These are phyloP conservation scores for Sinella curviseta DNA, from an alignment of 1,140 invertebrate genomes.

Conservation along the genomic window DNA sequence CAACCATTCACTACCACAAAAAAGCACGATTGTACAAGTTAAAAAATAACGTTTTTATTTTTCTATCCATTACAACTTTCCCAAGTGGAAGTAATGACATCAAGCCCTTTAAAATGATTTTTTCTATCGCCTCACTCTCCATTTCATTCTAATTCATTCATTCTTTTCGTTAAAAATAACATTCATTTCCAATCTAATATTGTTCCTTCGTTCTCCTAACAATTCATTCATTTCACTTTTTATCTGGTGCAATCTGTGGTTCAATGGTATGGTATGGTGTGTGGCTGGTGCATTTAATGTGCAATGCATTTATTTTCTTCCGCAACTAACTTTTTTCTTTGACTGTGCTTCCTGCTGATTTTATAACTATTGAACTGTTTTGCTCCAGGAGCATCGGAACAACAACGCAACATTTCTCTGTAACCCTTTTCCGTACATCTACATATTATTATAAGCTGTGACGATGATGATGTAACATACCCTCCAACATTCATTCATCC, in stretches of 20 bases:
- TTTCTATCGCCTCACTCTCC: constrained; percentile 1
- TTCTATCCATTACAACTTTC: constrained; percentile 1
- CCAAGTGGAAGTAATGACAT: constrained; percentile 23
- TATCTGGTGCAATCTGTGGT: constrained; percentile 10
- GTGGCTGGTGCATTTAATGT: constrained; percentile 20
- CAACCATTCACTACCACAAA: not conserved
- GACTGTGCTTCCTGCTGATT: not conserved
- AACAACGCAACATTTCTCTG: not conserved
- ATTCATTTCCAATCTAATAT: not conserved
- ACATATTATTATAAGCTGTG: too few species aligned
- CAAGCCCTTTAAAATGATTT: constrained; percentile 6
- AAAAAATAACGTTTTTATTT: not conserved
- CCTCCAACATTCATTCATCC: not conserved
- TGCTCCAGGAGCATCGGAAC: not conserved
- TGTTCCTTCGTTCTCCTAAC: not conserved
- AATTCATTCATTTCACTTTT: not conserved
- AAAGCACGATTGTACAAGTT: not conserved
- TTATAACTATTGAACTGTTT: not conserved
- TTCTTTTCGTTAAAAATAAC: not conserved
- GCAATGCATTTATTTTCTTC: not conserved
- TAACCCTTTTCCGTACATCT: not conserved
- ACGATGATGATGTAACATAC: not conserved
- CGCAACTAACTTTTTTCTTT: not conserved
- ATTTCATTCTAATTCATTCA: not conserved
- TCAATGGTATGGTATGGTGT: not conserved